Evolutionary conservation across 2,797 vertebrate genomes (phyloP).

Genomic region (Hippopotamyrus pictus): DNA sequence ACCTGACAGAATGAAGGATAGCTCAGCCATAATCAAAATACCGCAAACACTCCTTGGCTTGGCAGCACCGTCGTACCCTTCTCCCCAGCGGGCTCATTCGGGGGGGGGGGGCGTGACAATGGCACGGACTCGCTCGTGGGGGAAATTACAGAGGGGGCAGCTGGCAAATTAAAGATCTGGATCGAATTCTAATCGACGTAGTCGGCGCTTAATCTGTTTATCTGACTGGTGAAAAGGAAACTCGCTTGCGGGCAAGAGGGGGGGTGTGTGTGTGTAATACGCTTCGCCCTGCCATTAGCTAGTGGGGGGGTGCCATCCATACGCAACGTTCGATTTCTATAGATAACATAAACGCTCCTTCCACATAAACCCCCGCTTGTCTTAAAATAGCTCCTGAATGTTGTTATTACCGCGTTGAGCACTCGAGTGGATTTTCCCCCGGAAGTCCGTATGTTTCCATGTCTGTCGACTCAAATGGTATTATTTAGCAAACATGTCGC

Average conservation of each 20-base stretch:
- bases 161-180: neutral
- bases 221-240: neutral
- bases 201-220: neutral
- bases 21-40: neutral
- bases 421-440: neutral
- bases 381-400: neutral
- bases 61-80: neutral
- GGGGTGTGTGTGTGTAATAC: neutral
- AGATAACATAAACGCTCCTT: neutral
- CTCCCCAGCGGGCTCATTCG: neutral
- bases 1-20: neutral
- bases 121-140: neutral
- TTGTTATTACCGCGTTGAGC: neutral
- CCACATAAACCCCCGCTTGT: neutral
- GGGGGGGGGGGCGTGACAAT: neutral
- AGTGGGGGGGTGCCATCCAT: neutral
- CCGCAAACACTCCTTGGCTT: neutral
- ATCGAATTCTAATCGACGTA: neutral
- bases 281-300: neutral
- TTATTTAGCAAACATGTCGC: neutral
- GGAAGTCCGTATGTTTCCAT: neutral
- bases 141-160: neutral
- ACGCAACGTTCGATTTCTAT: neutral
- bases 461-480: neutral
- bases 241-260: neutral